phyloP scores from a whole-genome alignment of 2,113 vertebrate genomes.

The Periophthalmodon schlosseri region DNA sequence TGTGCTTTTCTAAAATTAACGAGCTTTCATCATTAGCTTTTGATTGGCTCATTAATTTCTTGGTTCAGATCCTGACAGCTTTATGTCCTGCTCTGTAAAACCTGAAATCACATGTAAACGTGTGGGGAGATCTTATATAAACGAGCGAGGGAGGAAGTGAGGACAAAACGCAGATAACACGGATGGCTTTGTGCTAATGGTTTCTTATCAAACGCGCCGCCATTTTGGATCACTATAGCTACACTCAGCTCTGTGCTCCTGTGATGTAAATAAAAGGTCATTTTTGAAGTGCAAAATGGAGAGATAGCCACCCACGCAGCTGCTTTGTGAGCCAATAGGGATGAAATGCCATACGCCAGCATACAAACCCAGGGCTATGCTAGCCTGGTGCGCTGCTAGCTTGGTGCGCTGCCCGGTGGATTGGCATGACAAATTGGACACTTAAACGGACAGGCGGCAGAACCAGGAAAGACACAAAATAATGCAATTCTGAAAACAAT shows the following conservation, averaged over 20 bases:
- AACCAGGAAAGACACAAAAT: slow-evolving; percentile 2
- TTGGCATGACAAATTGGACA: slow-evolving; percentile 4
- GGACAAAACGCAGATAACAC: slow-evolving; percentile 2
- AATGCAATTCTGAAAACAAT: background rate
- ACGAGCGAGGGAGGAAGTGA: background rate
- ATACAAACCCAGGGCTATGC: background rate
- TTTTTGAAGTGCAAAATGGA: background rate
- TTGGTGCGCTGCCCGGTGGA: slow-evolving; percentile 11
- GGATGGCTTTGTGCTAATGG: slow-evolving; percentile 37
- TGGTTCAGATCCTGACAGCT: slow-evolving; percentile 60
- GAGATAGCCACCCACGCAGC: slow-evolving; percentile 2
- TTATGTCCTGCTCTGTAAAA: slow-evolving; percentile 65
- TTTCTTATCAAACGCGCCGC: background rate
- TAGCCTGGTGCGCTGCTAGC: background rate
- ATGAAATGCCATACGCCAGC: slow-evolving; percentile 11
- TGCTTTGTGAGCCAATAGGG: background rate
- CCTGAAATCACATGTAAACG: slow-evolving; percentile 57
- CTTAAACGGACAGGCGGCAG: slow-evolving; percentile 10
- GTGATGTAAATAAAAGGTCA: slow-evolving; percentile 8
- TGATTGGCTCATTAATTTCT: slow-evolving; percentile 67
- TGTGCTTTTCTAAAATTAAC: slow-evolving; percentile 60
- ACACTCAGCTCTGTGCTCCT: background rate
- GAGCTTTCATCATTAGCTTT: slow-evolving; percentile 61
- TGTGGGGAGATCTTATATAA: background rate
- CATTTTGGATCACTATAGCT: background rate